Base-by-base conservation (phyloP, 1,140 invertebrate genomes). In the Tribolium madens region DNA sequence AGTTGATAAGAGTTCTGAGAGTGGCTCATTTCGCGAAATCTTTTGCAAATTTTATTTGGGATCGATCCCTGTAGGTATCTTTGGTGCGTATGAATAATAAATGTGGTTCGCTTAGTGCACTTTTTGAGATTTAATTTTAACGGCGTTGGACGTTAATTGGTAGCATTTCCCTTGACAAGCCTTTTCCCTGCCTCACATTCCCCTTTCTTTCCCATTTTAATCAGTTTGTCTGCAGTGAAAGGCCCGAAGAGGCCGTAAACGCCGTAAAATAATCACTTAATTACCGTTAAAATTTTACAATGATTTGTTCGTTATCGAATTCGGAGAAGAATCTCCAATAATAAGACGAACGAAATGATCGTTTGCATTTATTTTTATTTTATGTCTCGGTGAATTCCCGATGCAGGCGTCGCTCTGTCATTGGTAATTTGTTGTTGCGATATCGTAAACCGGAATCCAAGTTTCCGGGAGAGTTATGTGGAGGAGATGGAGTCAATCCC, bases 401-500 rank as follows among this genome's bases (percentile, higher is more conserved):
- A 1, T 64, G 57, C n/a, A 13, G 57, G 10, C 7, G 57, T 64
- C 26, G n/a, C 3, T 13, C 21, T 64, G 57, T 64, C 57, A 33
- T 64, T 64, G 21, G 57, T 33, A 64, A 64, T 64, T 64, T 64
- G 57, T 57, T 7, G 53, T 26, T 26, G 17, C 18, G 53, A 53
- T 26, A 60, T 26, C 57, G 57, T 64, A 64, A 64, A 64, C 21
- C 26, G 1, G 21, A 26, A 21, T 17, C 52, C 18, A 10, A 7
- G 52, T 3, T 17, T 1, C n/a, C 17, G 52, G 3, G 5, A 18
- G 52, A 57, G 52, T 57, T 57, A 57, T 57, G 52, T 18, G 52
- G 1, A 50, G 13, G 48, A 50, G 13, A 6, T 31, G 17, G 31
- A 69, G 13, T 6, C 36, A 82, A 80, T 81, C 79, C 82, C 78